A percentile compares a stretch with the other conserved stretches of the same genome.
These are phyloP conservation scores for Spicauda simplicius DNA, from an alignment of 2,888 invertebrate genomes.

Conservation along the genomic window DNA sequence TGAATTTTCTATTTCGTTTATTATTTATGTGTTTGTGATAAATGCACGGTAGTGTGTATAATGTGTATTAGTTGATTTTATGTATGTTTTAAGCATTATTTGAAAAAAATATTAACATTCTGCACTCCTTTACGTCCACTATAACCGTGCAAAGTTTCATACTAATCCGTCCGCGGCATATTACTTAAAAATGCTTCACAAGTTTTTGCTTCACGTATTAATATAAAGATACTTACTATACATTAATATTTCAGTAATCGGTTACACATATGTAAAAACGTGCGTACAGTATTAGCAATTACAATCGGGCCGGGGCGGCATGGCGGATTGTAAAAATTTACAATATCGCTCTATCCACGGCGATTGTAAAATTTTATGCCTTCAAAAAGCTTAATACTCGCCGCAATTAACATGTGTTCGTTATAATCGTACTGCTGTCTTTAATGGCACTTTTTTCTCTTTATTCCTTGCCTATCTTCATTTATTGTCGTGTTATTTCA, in stretches of 20 bases:
- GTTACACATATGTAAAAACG: conserved; percentile 1
- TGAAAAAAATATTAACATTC: too few species aligned
- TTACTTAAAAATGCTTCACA: too few species aligned
- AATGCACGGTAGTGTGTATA: too few species aligned
- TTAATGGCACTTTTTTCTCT: conserved; percentile 48
- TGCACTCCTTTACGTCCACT: too few species aligned
- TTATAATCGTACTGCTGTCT: conserved; percentile 52
- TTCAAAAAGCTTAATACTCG: conserved; percentile 44
- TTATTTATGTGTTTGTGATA: too few species aligned
- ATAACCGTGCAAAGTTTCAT: too few species aligned
- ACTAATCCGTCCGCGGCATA: too few species aligned
- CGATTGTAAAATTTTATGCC: conserved; percentile 53
- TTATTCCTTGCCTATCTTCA: conserved; percentile 32
- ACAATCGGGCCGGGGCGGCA: conserved; percentile 33
- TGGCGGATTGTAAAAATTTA: conserved; percentile 61
- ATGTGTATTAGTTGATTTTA: too few species aligned
- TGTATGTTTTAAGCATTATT: too few species aligned
- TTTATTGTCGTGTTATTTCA: conserved; percentile 43
- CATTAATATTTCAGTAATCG: background rate
- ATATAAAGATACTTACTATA: too few species aligned
- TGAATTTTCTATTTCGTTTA: too few species aligned
- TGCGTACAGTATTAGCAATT: conserved; percentile 34
- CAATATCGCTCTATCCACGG: conserved; percentile 50
- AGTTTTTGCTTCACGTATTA: too few species aligned
- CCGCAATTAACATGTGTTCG: conserved; percentile 56